phyloP scores from a whole-genome alignment of 2,113 vertebrate species.

The Steatornis caripensis region DNA sequence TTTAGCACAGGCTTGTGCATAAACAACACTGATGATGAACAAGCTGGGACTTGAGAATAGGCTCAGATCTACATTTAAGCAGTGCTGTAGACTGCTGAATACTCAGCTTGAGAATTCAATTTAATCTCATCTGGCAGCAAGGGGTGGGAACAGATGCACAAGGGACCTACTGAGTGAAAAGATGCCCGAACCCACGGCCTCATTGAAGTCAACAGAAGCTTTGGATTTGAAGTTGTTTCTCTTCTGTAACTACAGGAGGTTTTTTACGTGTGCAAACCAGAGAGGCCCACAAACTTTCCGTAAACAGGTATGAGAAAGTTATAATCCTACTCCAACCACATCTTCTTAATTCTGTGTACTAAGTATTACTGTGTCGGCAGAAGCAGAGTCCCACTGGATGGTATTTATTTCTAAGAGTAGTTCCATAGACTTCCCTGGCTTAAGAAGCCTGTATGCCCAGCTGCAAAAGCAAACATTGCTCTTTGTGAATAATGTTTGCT shows the following conservation, averaged over 20 bases:
- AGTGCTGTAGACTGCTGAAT: neutral
- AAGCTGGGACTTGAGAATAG: conserved; percentile 16
- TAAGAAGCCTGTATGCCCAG: neutral
- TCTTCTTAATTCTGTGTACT: neutral
- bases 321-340: neutral
- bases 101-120: neutral
- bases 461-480: neutral
- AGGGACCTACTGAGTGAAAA: neutral
- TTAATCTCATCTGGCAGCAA: neutral
- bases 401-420: neutral
- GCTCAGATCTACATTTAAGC: neutral
- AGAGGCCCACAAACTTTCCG: neutral
- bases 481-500: neutral
- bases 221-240: neutral
- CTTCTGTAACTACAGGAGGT: neutral
- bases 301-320: neutral
- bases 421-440: neutral
- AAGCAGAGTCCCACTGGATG: neutral
- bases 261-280: neutral
- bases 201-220: neutral
- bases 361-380: neutral
- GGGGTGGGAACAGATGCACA: neutral
- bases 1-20: neutral
- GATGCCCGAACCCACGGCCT: neutral
- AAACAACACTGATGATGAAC: neutral